Percentiles rank a stretch among this genome's conserved stretches.
Evolutionary conservation across 2,797 vertebrate genomes (phyloP).

Genomic region (Rhadinocentrus ornatus): DNA sequence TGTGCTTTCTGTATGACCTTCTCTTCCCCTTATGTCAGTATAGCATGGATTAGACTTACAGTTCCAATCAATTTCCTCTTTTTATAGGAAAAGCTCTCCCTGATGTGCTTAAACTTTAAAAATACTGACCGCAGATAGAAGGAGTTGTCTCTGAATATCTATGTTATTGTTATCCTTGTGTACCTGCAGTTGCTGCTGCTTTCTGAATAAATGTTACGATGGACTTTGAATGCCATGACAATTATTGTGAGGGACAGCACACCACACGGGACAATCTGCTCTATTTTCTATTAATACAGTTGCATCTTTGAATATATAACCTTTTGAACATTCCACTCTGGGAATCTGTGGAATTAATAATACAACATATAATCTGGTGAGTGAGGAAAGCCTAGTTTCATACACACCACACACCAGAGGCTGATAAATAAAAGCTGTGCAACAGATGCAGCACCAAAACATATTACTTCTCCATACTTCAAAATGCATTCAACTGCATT

Average conservation of each 20-base stretch:
- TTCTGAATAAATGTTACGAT: slow-evolving; percentile 35
- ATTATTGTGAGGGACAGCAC: slow-evolving; percentile 49
- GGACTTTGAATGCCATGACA: slow-evolving; percentile 51
- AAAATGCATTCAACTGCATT: neutral
- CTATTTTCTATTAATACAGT: slow-evolving; percentile 75
- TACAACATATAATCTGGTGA: slow-evolving; percentile 49
- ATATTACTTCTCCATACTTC: neutral
- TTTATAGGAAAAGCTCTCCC: slow-evolving; percentile 27
- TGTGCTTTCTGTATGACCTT: slow-evolving; percentile 52
- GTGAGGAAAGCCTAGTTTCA: slow-evolving; percentile 48
- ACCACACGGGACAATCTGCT: slow-evolving; percentile 54
- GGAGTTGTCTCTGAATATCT: slow-evolving; percentile 25
- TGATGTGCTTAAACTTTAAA: slow-evolving; percentile 28
- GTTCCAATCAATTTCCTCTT: slow-evolving; percentile 42
- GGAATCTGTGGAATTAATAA: slow-evolving; percentile 70
- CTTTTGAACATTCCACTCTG: slow-evolving; percentile 61
- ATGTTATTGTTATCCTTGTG: slow-evolving; percentile 14
- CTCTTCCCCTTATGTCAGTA: slow-evolving; percentile 44
- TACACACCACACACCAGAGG: slow-evolving; percentile 9
- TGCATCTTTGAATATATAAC: slow-evolving; percentile 75
- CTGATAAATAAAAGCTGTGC: slow-evolving; percentile 20
- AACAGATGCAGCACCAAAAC: neutral
- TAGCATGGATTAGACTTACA: slow-evolving; percentile 34
- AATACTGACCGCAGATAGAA: slow-evolving; percentile 24
- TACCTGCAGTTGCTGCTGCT: slow-evolving; percentile 36